Conservation (phyloP, 1,140 invertebrate genomes). For the Listronotus bonariensis region DNA sequence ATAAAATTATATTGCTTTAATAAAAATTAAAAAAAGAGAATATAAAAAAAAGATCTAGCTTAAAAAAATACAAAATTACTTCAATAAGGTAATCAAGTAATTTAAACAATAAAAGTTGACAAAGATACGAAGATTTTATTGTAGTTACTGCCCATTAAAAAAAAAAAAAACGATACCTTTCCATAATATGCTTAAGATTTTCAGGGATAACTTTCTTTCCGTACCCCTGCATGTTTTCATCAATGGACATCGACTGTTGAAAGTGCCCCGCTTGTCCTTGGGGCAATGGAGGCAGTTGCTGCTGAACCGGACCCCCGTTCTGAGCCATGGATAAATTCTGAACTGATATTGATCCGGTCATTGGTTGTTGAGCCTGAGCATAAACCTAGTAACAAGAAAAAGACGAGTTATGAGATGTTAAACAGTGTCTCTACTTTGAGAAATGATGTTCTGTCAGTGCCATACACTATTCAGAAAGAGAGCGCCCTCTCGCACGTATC, state of each 20-base stretch:
- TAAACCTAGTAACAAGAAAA: slow-evolving; percentile 17
- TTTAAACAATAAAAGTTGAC: too few relatives aligned
- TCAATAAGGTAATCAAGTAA: too few relatives aligned
- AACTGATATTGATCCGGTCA: slow-evolving; percentile 42
- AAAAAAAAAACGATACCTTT: slow-evolving; percentile 19
- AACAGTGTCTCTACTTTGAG: too few relatives aligned
- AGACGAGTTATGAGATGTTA: neutral
- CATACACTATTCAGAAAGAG: too few relatives aligned
- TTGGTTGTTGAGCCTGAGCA: slow-evolving; percentile 17
- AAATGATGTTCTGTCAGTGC: too few relatives aligned
- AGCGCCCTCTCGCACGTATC: too few relatives aligned
- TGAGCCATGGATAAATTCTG: slow-evolving; percentile 40
- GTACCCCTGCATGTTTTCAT: slow-evolving; percentile 26
- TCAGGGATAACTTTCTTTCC: slow-evolving; percentile 38
- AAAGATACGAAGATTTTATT: too few relatives aligned
- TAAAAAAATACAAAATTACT: too few relatives aligned
- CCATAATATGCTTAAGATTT: slow-evolving; percentile 40
- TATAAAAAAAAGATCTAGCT: too few relatives aligned
- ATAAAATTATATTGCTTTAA: too few relatives aligned
- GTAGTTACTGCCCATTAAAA: too few relatives aligned
- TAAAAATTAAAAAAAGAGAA: too few relatives aligned
- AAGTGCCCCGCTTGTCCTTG: slow-evolving; percentile 24
- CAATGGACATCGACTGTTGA: slow-evolving; percentile 28
- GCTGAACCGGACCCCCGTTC: neutral
- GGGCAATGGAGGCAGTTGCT: neutral